These are phyloP conservation scores for Clanis bilineata DNA, from an alignment of 2,888 invertebrate genomes.

Conservation along the genomic window DNA sequence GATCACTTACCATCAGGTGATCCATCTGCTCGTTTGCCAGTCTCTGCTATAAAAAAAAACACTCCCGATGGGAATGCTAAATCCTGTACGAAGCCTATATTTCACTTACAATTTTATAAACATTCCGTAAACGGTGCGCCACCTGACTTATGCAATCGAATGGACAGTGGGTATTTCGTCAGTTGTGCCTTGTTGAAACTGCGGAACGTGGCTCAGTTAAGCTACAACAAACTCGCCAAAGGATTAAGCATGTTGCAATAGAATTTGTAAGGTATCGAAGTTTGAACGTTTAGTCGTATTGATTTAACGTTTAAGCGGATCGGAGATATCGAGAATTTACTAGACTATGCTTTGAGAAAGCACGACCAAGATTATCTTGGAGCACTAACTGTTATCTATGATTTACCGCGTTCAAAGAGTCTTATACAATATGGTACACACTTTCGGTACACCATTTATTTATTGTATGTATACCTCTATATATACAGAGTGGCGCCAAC, in stretches of 20 bases:
- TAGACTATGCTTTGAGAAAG: not conserved
- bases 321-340: not conserved
- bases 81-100: not conserved
- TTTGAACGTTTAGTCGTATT: not conserved
- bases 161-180: conserved; percentile 11
- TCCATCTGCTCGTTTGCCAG: too few species aligned
- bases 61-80: not conserved
- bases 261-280: not conserved
- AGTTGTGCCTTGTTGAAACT: conserved; percentile 7
- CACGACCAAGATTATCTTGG: not conserved
- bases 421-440: too few species aligned
- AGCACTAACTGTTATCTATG: not conserved
- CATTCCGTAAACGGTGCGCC: not conserved
- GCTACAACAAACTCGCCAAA: not conserved
- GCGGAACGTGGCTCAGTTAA: not conserved
- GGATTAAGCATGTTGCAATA: conserved; percentile 3
- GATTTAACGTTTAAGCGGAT: not conserved
- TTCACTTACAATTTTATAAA: not conserved
- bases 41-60: too few species aligned
- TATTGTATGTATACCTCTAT: too few species aligned
- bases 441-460: too few species aligned
- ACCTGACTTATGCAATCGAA: conserved; percentile 6
- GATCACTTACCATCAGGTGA: too few species aligned
- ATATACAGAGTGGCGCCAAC: too few species aligned
- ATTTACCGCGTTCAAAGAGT: not conserved